Evolutionary conservation across 2,888 invertebrate genomes (phyloP).

Genomic region (Norana najaformis): DNA sequence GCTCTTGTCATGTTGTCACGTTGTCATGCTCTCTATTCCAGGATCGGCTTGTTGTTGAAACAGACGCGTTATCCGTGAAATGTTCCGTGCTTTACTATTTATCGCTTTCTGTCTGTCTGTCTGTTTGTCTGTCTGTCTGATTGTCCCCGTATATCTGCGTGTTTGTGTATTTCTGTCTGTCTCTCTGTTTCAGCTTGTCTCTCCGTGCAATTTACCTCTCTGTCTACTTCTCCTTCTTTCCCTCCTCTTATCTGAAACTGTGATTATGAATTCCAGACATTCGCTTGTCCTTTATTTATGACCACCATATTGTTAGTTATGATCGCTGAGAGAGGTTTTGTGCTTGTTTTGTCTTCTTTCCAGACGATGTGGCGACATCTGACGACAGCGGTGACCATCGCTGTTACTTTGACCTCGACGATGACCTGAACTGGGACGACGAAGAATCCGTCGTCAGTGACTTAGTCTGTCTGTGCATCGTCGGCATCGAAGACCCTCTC

Average conservation of each 20-base stretch:
- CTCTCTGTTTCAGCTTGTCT: background rate
- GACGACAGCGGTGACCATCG: background rate
- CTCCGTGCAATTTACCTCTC: background rate
- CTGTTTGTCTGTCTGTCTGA: background rate
- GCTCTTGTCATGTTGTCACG: too few relatives aligned
- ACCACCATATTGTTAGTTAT: background rate
- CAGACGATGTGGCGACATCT: background rate
- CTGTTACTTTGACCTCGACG: constrained; percentile 14
- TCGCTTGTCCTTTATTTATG: background rate
- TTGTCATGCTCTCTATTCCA: too few relatives aligned
- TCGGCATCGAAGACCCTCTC: constrained; percentile 35
- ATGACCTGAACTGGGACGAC: constrained; percentile 33
- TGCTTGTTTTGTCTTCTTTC: background rate
- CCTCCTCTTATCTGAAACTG: background rate
- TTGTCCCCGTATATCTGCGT: too few relatives aligned
- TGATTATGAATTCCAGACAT: background rate
- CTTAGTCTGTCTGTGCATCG: constrained; percentile 29
- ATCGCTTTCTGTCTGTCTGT: background rate
- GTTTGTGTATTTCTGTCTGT: background rate
- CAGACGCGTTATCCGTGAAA: background rate
- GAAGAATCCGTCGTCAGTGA: constrained; percentile 27
- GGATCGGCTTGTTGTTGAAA: background rate
- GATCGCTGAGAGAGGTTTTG: background rate
- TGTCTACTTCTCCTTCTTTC: background rate
- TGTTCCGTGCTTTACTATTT: background rate